phyloP scores from a whole-genome alignment of 2,113 vertebrate genomes.

The Seriola quinqueradiata region DNA sequence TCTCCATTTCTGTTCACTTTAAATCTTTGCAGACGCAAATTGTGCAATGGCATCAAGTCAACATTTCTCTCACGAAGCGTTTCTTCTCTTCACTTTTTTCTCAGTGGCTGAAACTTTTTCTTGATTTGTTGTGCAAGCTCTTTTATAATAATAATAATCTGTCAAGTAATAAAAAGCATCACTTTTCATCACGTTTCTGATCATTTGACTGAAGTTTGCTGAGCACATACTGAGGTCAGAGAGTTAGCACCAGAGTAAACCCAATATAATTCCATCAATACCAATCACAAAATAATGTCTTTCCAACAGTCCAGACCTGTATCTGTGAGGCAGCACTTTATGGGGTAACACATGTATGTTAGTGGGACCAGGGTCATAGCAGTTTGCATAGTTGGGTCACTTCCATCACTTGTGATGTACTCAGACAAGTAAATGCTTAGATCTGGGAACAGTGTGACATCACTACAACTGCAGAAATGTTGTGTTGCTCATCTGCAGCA shows the following conservation, averaged over 20 bases:
- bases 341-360: no score
- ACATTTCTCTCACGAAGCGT: slow-evolving; percentile 6
- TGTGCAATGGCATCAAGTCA: slow-evolving; percentile 15
- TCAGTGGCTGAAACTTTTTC: slow-evolving; percentile 8
- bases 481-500: no score
- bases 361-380: no score
- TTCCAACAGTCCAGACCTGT: no score
- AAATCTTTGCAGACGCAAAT: neutral
- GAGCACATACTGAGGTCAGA: neutral
- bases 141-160: neutral
- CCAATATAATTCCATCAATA: neutral
- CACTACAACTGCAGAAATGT: no score
- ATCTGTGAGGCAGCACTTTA: no score
- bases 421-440: no score
- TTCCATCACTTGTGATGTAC: no score
- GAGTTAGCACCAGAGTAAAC: neutral
- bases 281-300: no score
- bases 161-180: neutral
- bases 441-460: no score
- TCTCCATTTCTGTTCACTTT: neutral
- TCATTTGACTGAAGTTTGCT: neutral
- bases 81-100: slow-evolving; percentile 17
- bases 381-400: no score
- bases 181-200: neutral
- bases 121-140: slow-evolving; percentile 15